Base-by-base conservation (phyloP, 1,140 invertebrate genomes). In the Plutomurus gul region DNA sequence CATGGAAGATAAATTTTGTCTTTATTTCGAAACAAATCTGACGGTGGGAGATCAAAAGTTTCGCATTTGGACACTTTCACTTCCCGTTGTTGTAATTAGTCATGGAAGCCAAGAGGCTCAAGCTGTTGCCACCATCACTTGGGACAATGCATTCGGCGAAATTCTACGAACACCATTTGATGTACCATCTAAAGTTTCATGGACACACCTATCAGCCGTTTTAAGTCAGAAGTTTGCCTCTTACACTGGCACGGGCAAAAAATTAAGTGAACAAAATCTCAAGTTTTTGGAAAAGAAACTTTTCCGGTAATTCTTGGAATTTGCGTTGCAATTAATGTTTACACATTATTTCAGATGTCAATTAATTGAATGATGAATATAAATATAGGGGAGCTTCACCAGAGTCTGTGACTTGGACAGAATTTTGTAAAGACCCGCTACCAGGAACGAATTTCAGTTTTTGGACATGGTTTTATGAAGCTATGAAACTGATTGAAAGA, bases 51-150 rank as follows among this genome's bases (percentile, higher is more conserved):
- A 74, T 4, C 5, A 30, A 30, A 74, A 74, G n/a, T n/a, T 74
- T 16, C 47, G 49, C 47, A n/a, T 74, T 20, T 49, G 43, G 27
- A 74, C 72, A 13, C 18, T 49, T 3, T 74, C 72, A 4, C 18
- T 43, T 3, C 72, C 72, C 3, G 27, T 33, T 18, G 72, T 74
- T 20, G 72, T 74, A 0, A 74, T 74, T 13, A 30, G 18, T n/a
- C 72, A 74, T 49, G 72, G 39, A 27, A 47, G 40, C n/a, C 72
- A 74, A 74, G 72, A 74, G 27, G 36, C 36, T 0, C 72, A 46
- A 30, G 72, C 72, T 33, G 36, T 39, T 5, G 72, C 72, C 7
- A 74, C 72, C 0, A 49, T 49, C 2, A 49, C 40, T 10, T 74
- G 43, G 43, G 40, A 74, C 36, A 74, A 47, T 7, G 46, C 13